phyloP scores from a whole-genome alignment of 37 sponge, comb jelly and placozoan genomes.

The Chondrosia reniformis region DNA sequence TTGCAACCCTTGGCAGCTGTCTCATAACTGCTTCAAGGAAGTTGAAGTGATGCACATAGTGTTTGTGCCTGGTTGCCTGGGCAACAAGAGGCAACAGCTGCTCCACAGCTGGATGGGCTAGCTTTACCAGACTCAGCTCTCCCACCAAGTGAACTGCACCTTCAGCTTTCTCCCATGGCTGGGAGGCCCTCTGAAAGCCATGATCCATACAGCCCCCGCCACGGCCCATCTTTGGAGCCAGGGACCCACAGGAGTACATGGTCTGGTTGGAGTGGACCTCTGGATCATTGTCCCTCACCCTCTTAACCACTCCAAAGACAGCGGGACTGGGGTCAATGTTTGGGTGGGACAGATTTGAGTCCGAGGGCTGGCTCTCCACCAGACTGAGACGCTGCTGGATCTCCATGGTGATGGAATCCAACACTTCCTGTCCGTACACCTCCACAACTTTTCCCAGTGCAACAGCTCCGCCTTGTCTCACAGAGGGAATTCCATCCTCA shows the following conservation, averaged over 20 bases:
- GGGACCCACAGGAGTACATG: constrained; percentile 97
- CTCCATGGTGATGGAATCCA: constrained; percentile 42
- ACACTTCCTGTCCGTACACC: constrained; percentile 59
- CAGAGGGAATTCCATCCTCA: constrained; percentile 90
- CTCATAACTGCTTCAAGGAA: constrained; percentile 75
- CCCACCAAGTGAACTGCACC: constrained; percentile 79
- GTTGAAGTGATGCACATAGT: constrained; percentile 74
- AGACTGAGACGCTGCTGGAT: constrained; percentile 45
- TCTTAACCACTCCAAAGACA: constrained; percentile 82
- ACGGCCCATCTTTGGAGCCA: constrained; percentile 88
- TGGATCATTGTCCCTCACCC: constrained; percentile 31
- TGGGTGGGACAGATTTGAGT: constrained; percentile 20
- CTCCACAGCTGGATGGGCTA: constrained; percentile 10
- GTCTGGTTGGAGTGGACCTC: constrained; percentile 16
- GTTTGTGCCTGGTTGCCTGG: constrained; percentile 43
- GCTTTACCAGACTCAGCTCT: constrained; percentile 49
- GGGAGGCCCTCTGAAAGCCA: constrained; percentile 73
- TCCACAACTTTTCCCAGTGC: constrained; percentile 67
- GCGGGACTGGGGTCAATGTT: constrained; percentile 68
- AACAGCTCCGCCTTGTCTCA: constrained; percentile 89
- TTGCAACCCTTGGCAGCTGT: constrained; percentile 53
- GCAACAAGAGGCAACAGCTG: constrained; percentile 62
- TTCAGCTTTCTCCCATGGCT: constrained; percentile 94
- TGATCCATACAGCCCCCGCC: constrained; percentile 71
- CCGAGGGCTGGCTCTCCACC: constrained; percentile 36